Evolutionary conservation across 2,113 vertebrate genomes (phyloP).

Genomic region (Athene noctua): DNA sequence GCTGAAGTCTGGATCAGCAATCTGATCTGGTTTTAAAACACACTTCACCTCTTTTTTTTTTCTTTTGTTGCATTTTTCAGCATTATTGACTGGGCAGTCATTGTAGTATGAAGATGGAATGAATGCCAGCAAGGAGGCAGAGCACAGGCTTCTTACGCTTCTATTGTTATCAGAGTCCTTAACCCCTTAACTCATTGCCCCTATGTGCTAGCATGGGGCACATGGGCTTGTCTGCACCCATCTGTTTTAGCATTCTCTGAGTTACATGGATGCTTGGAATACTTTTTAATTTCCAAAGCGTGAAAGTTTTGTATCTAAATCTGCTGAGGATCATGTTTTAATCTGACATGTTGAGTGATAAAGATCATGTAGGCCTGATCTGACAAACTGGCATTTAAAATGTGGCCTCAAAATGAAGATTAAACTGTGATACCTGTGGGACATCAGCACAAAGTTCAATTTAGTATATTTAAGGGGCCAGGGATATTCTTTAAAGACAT

Average conservation of each 20-base stretch:
- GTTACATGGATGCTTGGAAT: constrained; percentile 21
- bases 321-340: neutral
- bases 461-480: neutral
- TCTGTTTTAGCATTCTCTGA: constrained; percentile 25
- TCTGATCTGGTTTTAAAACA: neutral
- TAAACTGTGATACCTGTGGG: neutral
- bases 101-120: neutral
- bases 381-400: neutral
- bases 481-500: neutral
- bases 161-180: neutral
- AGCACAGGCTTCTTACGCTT: neutral
- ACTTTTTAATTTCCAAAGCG: constrained; percentile 17
- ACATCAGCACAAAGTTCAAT: neutral
- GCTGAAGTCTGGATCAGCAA: neutral
- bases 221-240: neutral
- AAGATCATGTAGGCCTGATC: neutral
- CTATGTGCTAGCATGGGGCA: neutral
- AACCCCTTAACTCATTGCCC: neutral
- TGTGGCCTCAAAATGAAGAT: neutral
- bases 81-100: neutral
- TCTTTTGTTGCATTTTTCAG: neutral
- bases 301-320: neutral
- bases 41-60: neutral
- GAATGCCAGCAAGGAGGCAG: neutral
- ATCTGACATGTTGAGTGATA: neutral